Evolutionary conservation across 1,140 invertebrate genomes (phyloP).

Genomic region (Neodiprion lecontei): DNA sequence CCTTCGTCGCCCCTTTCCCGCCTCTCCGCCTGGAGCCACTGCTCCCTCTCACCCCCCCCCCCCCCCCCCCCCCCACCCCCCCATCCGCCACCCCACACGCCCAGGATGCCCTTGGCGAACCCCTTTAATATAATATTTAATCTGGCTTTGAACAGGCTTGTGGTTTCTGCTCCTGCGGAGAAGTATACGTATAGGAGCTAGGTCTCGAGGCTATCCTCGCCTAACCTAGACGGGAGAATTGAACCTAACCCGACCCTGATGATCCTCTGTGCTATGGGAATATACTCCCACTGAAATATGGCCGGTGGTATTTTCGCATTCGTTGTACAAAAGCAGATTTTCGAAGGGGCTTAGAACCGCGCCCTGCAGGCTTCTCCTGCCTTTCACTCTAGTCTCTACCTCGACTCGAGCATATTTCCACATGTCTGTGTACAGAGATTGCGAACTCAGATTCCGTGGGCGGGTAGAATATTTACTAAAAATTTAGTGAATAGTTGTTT

Average conservation of each 20-base stretch:
- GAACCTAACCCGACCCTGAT: neutral
- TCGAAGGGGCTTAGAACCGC: neutral
- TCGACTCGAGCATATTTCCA: neutral
- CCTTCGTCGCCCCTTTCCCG: neutral
- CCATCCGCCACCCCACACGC: neutral
- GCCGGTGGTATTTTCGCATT: conserved; percentile 1
- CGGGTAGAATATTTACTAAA: too few species aligned
- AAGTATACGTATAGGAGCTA: conserved; percentile 45
- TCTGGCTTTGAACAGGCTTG: conserved; percentile 63
- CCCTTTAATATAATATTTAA: conserved; percentile 65
- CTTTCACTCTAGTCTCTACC: neutral
- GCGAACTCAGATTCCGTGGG: neutral
- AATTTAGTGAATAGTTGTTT: too few species aligned
- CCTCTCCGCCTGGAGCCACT: too few species aligned
- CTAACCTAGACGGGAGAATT: neutral
- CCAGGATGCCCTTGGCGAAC: conserved; percentile 30
- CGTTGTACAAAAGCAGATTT: conserved; percentile 3
- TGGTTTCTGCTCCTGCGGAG: conserved; percentile 53
- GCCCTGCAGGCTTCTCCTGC: too few species aligned
- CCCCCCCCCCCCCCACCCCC: neutral
- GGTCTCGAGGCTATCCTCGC: conserved; percentile 38
- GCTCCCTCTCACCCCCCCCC: too few species aligned
- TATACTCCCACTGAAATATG: conserved; percentile 1
- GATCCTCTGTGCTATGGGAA: neutral
- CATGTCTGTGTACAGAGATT: neutral